Conservation (phyloP, 2,797 vertebrate species). For the Pantherophis alleghaniensis region DNA sequence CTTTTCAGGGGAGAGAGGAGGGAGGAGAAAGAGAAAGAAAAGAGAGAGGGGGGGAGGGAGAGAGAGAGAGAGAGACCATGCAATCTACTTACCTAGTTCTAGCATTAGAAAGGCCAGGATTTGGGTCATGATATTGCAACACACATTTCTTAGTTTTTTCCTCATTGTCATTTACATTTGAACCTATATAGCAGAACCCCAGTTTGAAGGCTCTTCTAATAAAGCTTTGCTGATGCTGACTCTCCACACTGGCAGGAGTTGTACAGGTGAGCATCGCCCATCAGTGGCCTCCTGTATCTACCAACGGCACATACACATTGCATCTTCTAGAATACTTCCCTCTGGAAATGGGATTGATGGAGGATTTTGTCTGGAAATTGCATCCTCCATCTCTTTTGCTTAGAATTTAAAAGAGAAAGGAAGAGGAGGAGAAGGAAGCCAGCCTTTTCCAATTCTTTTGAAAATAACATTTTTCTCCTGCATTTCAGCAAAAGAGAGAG, state of each 20-base stretch:
- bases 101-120: neutral
- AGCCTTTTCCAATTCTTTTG: neutral
- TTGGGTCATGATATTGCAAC: neutral
- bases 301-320: rapidly evolving
- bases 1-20: neutral
- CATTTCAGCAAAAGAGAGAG: neutral
- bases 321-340: neutral
- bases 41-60: too few relatives aligned
- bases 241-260: neutral
- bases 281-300: neutral
- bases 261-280: neutral
- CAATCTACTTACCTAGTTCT: neutral
- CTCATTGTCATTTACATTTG: neutral
- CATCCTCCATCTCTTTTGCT: neutral
- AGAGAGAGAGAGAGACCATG: neutral
- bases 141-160: neutral
- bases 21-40: neutral
- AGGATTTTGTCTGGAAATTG: neutral
- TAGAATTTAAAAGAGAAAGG: neutral
- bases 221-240: neutral
- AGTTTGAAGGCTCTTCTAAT: neutral
- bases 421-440: neutral
- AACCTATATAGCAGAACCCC: neutral
- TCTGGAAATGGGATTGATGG: neutral
- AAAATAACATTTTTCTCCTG: neutral